Conservation (phyloP, 2,888 invertebrate species). For the Villa cingulata region DNA sequence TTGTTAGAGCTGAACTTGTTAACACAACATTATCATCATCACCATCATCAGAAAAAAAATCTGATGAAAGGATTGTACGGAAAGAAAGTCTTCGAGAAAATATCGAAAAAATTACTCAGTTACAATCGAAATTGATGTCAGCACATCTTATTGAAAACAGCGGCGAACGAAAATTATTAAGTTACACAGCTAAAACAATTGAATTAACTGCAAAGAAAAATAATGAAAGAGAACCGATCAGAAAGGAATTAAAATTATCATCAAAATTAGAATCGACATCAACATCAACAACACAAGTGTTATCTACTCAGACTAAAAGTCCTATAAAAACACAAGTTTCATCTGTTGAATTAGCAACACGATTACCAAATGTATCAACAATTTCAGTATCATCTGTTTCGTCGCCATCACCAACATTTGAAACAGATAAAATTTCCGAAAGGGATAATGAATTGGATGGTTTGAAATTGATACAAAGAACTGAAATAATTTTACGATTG, state of each 20-base stretch:
- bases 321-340: neutral
- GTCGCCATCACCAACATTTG: neutral
- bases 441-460: constrained; percentile 25
- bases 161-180: constrained; percentile 17
- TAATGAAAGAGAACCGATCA: neutral
- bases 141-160: constrained; percentile 27
- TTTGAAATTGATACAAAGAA: constrained; percentile 47
- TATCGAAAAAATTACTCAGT: constrained; percentile 34
- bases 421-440: constrained; percentile 17
- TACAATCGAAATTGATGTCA: constrained; percentile 35
- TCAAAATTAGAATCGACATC: neutral
- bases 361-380: neutral
- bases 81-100: constrained; percentile 33
- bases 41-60: constrained; percentile 7
- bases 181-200: constrained; percentile 13
- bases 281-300: neutral
- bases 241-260: neutral
- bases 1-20: constrained; percentile 32
- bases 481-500: constrained; percentile 48
- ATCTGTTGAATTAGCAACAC: neutral
- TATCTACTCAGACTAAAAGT: constrained; percentile 4
- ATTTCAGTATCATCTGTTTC: neutral
- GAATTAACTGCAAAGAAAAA: neutral
- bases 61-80: constrained; percentile 24
- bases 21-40: constrained; percentile 26